Percentiles rank a stretch among this genome's conserved stretches.
These are phyloP conservation scores for Hololepta plana DNA, from an alignment of 2,888 invertebrate species.

Conservation along the genomic window DNA sequence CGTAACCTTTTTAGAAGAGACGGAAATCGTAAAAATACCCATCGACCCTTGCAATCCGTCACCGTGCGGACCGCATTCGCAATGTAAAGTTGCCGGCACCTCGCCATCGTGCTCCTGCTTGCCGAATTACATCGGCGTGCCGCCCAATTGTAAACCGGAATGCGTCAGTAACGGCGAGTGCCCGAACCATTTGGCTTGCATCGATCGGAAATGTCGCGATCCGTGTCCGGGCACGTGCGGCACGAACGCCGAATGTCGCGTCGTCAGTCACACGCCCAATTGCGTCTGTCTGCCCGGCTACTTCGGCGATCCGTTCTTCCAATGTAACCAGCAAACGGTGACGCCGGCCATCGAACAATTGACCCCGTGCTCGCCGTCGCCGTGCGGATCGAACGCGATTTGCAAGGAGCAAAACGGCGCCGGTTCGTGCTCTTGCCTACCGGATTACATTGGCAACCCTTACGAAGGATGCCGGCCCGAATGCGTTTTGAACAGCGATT, in stretches of 20 bases:
- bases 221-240: constrained; percentile 59
- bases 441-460: constrained; percentile 59
- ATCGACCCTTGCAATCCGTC: constrained; percentile 56
- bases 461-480: constrained; percentile 43
- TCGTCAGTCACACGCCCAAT: constrained; percentile 54
- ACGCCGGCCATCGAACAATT: constrained; percentile 17
- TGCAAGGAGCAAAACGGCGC: constrained; percentile 50
- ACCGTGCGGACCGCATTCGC: constrained; percentile 34
- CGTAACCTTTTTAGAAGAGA: no score
- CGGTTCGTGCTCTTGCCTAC: constrained; percentile 50
- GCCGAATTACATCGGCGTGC: constrained; percentile 52
- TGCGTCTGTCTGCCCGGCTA: constrained; percentile 42
- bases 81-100: constrained; percentile 55
- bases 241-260: constrained; percentile 48
- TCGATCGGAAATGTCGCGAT: constrained; percentile 51
- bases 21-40: no score
- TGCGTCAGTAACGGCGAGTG: constrained; percentile 59
- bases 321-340: no score
- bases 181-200: constrained; percentile 44
- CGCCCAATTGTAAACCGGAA: constrained; percentile 52
- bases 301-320: constrained; percentile 51
- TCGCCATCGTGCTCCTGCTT: constrained; percentile 66
- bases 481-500: constrained; percentile 23
- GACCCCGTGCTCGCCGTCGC: constrained; percentile 27
- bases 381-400: constrained; percentile 50